Evolutionary conservation across 2,113 vertebrate genomes (phyloP), one percentile per base, ranked within the genome.

Genomic region (Gnathonemus echidnorhynchus): DNA sequence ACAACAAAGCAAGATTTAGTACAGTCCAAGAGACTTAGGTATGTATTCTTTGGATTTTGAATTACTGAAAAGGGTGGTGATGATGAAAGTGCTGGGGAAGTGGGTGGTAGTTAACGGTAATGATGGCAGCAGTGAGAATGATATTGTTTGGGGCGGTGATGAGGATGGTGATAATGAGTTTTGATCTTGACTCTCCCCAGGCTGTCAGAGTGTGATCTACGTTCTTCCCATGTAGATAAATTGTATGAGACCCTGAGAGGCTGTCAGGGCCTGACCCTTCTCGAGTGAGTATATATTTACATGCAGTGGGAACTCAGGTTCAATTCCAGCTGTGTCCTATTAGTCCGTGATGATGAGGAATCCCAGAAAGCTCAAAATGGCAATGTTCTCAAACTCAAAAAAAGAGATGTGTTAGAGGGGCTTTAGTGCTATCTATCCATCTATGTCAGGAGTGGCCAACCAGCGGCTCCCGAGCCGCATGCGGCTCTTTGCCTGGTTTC

Each of bases 251-350:
- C 91, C 0, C 91, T 98, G 91, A 92, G 91, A 91, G 88, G 89
- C 3, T 95, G 94, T 11, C 50, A 89, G 70, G 88, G 39, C 46
- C 39, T 97, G 89, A 94, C 94, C 0, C 53, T 93, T 31, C 77
- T 97, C 74, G 95, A 97, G 96, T 97, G 95, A 96, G 96, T 95
- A 77, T 66, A 21, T 31, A 13, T n/a, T 49, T 53, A 24, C 39
- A 66, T 80, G 39, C 49, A 56, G 8, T 52, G 52, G 27, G 27
- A 6, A 86, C 45, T 27, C 13, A 5, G 74, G 74, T 42, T 77
- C 6, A 0, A 5, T 7, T 77, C 31, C 15, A 39, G 27, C 70
- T 35, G 31, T 17, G 74, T 1, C 31, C 13, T 39, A 80, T 42
- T 42, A 80, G 74, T 42, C 35, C 31, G 13, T 66, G 10, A n/a